Evolutionary conservation across 1,140 invertebrate species (phyloP).

Genomic region (Zaprionus gabonicus): DNA sequence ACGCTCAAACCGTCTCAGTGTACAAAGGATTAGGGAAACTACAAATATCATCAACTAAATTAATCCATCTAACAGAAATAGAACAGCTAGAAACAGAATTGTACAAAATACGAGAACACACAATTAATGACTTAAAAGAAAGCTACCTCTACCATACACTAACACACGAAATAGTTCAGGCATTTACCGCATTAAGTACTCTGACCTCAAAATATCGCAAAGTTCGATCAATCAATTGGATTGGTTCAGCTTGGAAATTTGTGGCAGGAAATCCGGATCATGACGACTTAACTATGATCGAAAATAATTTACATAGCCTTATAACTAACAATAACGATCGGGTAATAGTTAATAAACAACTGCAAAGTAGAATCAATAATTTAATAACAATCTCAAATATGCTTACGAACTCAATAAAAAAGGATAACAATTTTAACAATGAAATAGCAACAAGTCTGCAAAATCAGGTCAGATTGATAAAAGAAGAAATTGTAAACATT

Average conservation of each 20-base stretch:
- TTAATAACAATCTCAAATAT: no score
- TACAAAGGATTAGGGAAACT: slow-evolving; percentile 1
- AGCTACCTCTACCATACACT: no score
- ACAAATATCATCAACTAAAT: not conserved
- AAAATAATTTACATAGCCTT: not conserved
- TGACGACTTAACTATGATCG: slow-evolving; percentile 3
- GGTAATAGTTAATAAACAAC: not conserved
- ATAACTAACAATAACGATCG: not conserved
- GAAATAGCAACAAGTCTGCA: no score
- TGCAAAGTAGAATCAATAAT: no score
- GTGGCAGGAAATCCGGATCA: not conserved
- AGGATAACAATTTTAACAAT: no score
- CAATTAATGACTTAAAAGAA: not conserved
- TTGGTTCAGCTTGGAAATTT: not conserved
- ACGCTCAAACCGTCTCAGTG: slow-evolving; percentile 5
- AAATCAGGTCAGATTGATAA: no score
- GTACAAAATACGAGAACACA: not conserved
- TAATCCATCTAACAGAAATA: slow-evolving; percentile 9
- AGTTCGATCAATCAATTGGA: slow-evolving; percentile 13
- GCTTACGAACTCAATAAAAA: no score
- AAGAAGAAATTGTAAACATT: no score
- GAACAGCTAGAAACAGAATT: not conserved
- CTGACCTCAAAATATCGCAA: slow-evolving; percentile 6
- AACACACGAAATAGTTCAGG: not conserved
- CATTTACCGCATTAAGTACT: not conserved